phyloP scores from a whole-genome alignment of 2,797 vertebrate genomes.

The Onychomys arenicola region DNA sequence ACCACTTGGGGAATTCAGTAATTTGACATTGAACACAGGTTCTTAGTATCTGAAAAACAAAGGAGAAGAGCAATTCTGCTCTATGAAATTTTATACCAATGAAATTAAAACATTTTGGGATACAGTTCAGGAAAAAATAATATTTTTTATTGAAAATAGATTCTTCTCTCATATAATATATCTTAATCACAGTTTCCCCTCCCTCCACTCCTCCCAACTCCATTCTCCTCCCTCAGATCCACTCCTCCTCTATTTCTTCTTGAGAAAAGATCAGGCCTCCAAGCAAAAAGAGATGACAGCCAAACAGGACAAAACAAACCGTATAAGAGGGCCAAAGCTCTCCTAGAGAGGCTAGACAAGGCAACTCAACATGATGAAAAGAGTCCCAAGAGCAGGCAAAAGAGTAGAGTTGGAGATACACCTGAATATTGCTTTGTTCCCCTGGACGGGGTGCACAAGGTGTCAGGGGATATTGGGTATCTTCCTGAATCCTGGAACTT shows the following conservation, averaged over 20 bases:
- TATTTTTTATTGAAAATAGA: background rate
- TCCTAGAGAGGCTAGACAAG: background rate
- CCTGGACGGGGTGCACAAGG: too few species aligned
- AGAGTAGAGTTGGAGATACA: background rate
- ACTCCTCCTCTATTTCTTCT: background rate
- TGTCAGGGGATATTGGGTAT: too few species aligned
- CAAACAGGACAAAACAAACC: background rate
- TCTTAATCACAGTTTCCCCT: too few species aligned
- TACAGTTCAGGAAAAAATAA: background rate
- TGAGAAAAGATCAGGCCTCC: background rate
- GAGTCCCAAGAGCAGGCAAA: too few species aligned
- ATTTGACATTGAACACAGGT: constrained; percentile 7
- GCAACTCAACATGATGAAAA: too few species aligned
- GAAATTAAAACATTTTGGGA: constrained; percentile 20
- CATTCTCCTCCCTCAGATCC: background rate
- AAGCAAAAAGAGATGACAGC: background rate
- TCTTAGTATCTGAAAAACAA: background rate
- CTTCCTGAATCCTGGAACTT: constrained; percentile 12
- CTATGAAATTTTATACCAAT: constrained; percentile 17
- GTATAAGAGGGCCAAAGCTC: background rate
- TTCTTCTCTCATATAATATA: background rate
- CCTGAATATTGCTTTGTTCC: too few species aligned
- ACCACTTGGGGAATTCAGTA: background rate
- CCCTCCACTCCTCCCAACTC: too few species aligned
- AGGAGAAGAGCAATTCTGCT: background rate